A percentile compares a stretch with the other conserved stretches of the same genome.
Evolutionary conservation across 2,888 invertebrate genomes (phyloP).

Genomic region (Thyatira batis): DNA sequence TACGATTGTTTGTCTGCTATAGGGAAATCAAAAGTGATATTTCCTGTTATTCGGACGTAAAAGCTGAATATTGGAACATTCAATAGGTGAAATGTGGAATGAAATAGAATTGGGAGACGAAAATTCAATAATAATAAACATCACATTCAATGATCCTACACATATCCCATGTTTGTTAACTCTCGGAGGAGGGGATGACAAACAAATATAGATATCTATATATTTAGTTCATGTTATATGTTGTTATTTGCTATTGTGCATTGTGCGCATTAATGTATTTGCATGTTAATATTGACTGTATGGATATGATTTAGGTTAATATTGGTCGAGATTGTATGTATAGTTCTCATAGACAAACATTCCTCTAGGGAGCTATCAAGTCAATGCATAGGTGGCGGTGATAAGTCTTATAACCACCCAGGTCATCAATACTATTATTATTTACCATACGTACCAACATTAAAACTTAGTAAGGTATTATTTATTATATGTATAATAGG

Average conservation of each 20-base stretch:
- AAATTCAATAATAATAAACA: slow-evolving; percentile 1
- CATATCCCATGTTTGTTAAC: neutral
- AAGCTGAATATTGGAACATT: neutral
- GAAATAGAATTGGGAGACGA: neutral
- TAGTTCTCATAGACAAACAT: too few species aligned
- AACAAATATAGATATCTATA: neutral
- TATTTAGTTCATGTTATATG: neutral
- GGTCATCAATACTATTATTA: too few species aligned
- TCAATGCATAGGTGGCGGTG: too few species aligned
- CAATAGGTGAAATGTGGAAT: neutral
- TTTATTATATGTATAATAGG: too few species aligned
- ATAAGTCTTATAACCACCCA: too few species aligned
- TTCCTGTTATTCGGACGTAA: neutral
- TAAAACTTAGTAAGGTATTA: too few species aligned
- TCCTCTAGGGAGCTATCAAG: too few species aligned
- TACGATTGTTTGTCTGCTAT: neutral
- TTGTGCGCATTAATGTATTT: neutral
- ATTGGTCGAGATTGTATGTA: too few species aligned
- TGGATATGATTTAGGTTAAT: too few species aligned
- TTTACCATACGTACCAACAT: too few species aligned
- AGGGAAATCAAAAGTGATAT: neutral
- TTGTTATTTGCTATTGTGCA: neutral
- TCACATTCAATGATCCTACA: neutral
- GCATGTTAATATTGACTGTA: too few species aligned
- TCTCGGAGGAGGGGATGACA: neutral